These are phyloP conservation scores for Cranoglanis bouderius DNA, from an alignment of 2,113 vertebrate species.

Conservation along the genomic window DNA sequence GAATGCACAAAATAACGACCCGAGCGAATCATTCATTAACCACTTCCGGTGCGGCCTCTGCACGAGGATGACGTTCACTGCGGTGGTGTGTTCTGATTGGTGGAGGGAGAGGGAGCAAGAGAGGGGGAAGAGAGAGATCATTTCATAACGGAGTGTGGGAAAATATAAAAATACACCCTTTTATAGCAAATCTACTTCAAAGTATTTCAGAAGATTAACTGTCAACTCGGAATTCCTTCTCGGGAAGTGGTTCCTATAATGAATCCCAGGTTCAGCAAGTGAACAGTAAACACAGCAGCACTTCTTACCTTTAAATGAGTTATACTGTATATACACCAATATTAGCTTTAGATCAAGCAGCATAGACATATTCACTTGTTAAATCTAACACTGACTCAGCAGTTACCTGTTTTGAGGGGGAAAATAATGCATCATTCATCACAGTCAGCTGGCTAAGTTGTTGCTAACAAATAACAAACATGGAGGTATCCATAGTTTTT, in stretches of 20 bases:
- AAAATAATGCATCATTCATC: neutral
- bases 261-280: neutral
- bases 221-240: neutral
- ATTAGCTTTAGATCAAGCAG: neutral
- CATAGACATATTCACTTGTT: neutral
- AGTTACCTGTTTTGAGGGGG: too few species aligned
- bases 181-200: neutral
- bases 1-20: neutral
- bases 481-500: neutral
- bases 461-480: neutral
- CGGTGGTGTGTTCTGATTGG: conserved; percentile 68
- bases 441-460: neutral
- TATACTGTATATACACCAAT: neutral
- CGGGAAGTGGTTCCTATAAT: neutral
- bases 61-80: neutral
- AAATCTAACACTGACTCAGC: neutral
- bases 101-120: neutral
- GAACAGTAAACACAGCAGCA: neutral
- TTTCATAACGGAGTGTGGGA: neutral
- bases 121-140: neutral
- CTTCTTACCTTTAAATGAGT: neutral
- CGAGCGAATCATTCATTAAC: conserved; percentile 36
- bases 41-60: conserved; percentile 50
- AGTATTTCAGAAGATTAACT: neutral
- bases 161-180: neutral